These are phyloP conservation scores for Poecilus cupreus DNA, from an alignment of 2,888 invertebrate genomes.

Conservation along the genomic window DNA sequence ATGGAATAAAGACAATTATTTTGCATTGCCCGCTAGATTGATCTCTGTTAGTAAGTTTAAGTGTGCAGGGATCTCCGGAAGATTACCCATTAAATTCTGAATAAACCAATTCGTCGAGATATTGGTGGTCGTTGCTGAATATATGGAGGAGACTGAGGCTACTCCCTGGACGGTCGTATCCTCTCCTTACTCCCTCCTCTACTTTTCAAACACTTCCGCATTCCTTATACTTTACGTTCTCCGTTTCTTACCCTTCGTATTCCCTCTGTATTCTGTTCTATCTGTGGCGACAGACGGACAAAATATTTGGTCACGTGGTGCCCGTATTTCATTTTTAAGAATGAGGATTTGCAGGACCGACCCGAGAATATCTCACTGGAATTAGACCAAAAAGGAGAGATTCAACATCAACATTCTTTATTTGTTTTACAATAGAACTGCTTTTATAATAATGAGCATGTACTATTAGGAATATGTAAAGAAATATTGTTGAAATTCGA, in stretches of 20 bases:
- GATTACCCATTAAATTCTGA: background rate
- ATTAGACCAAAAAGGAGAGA: too few species aligned
- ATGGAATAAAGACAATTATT: too few species aligned
- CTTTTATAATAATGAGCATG: too few species aligned
- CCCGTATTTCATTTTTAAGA: constrained; percentile 13
- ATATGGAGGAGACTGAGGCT: background rate
- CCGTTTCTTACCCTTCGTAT: background rate
- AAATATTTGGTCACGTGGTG: constrained; percentile 33
- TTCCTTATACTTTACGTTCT: too few species aligned
- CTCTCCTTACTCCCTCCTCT: background rate
- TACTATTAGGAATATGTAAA: too few species aligned
- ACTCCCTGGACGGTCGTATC: constrained; percentile 7
- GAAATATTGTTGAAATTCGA: background rate
- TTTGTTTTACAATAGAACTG: too few species aligned
- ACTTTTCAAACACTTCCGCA: too few species aligned
- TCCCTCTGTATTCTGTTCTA: background rate
- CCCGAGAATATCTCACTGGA: too few species aligned
- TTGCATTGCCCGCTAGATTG: too few species aligned
- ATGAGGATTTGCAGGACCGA: background rate
- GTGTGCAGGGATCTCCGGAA: too few species aligned
- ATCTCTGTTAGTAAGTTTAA: too few species aligned
- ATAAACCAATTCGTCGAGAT: background rate
- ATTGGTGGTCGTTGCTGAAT: constrained; percentile 21
- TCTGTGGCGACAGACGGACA: background rate
- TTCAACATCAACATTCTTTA: too few species aligned